Conservation (phyloP, 1,140 invertebrate genomes). For the Gonioctena quinquepunctata region DNA sequence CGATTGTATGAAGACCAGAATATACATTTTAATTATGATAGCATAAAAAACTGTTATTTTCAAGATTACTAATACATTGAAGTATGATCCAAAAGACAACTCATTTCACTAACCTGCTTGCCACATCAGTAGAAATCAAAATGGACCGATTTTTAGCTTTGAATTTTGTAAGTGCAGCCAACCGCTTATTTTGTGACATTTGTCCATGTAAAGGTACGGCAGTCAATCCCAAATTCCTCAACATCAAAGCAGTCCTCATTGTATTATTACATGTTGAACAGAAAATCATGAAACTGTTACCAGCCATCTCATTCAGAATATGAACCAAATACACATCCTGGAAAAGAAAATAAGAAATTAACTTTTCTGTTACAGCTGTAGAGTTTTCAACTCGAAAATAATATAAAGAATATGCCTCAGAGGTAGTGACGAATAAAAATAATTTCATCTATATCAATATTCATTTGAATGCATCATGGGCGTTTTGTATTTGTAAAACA, state of each 20-base stretch:
- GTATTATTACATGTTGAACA: constrained; percentile 93
- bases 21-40: too few relatives aligned
- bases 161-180: constrained; percentile 92
- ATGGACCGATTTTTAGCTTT: constrained; percentile 85
- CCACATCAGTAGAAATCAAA: constrained; percentile 97
- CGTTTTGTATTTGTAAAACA: too few relatives aligned
- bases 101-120: constrained; percentile 75
- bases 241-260: constrained; percentile 82
- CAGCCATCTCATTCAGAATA: constrained; percentile 93
- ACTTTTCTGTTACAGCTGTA: not conserved
- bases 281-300: constrained; percentile 97
- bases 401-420: constrained; percentile 13
- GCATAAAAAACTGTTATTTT: too few relatives aligned
- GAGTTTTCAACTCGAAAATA: not conserved
- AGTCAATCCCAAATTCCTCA: constrained; percentile 85
- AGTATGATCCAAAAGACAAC: too few relatives aligned
- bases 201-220: constrained; percentile 97
- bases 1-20: too few relatives aligned
- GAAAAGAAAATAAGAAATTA: constrained; percentile 32
- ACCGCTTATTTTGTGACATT: constrained; percentile 92
- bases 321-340: constrained; percentile 96
- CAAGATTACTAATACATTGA: too few relatives aligned
- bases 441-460: constrained; percentile 26
- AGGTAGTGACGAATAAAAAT: constrained; percentile 32
- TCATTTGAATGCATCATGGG: constrained; percentile 20